Conservation (phyloP, 2,797 vertebrate species). For the Emydoidea blandingii region DNA sequence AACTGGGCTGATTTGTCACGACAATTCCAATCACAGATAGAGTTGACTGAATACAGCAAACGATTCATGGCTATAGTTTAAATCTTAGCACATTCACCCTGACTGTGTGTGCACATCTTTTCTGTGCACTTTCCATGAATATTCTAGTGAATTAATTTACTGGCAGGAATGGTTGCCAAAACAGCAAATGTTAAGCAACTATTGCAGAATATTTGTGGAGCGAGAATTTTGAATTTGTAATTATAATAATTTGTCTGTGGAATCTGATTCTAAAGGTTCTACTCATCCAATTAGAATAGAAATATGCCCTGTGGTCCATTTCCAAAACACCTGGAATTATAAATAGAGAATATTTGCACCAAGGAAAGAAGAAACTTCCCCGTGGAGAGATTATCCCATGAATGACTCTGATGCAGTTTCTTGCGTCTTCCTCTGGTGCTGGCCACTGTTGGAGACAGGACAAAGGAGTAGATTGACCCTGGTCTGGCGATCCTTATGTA, state of each 20-base stretch:
- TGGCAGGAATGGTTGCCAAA: rapidly evolving
- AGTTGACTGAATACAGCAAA: background rate
- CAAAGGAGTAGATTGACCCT: background rate
- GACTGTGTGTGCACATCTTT: background rate
- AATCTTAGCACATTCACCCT: rapidly evolving
- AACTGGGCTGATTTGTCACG: background rate
- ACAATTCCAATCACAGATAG: no score
- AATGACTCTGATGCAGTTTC: background rate
- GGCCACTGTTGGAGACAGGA: background rate
- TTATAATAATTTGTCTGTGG: background rate
- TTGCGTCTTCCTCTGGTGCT: no score
- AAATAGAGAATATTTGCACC: background rate
- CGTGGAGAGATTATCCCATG: background rate
- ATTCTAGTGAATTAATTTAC: rapidly evolving
- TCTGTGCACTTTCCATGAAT: rapidly evolving
- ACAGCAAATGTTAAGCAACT: background rate
- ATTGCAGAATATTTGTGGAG: background rate
- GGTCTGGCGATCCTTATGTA: background rate
- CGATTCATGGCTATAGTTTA: rapidly evolving
- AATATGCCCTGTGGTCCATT: no score
- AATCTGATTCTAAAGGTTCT: background rate
- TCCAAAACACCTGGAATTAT: background rate
- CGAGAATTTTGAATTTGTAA: background rate
- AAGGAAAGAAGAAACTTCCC: background rate
- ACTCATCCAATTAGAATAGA: background rate